These are phyloP conservation scores for Muntiacus reevesi DNA, from an alignment of 2,113 vertebrate species.

Conservation along the genomic window DNA sequence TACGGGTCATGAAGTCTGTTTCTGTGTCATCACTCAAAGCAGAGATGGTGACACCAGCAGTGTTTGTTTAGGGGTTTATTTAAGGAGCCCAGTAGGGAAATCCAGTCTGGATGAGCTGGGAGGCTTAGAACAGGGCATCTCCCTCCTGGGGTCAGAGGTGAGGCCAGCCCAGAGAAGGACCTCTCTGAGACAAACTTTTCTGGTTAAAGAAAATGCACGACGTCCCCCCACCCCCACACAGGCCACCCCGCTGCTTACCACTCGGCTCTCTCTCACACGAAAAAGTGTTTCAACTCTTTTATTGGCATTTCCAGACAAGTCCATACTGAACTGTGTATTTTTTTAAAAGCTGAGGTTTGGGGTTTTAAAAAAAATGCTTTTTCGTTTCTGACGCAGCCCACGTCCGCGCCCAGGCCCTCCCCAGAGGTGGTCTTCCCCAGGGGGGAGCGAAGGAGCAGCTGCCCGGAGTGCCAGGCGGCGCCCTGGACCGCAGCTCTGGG, in stretches of 20 bases:
- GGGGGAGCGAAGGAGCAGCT: fast-evolving
- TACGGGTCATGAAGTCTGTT: neutral
- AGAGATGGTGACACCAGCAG: neutral
- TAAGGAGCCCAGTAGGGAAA: neutral
- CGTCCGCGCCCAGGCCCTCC: neutral
- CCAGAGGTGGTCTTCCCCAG: neutral
- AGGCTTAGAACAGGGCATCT: fast-evolving
- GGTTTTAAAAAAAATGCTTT: neutral
- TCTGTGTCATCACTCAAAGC: neutral
- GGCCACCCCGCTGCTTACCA: fast-evolving
- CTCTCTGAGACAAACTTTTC: neutral
- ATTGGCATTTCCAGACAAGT: neutral
- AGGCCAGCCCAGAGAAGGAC: fast-evolving
- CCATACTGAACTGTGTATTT: neutral
- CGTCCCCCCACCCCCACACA: fast-evolving
- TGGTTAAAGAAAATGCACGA: no score
- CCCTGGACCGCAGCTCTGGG: neutral
- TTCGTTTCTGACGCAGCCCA: neutral
- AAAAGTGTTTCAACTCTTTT: neutral
- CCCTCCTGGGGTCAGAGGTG: neutral
- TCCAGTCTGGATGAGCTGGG: fast-evolving
- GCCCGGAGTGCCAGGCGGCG: neutral
- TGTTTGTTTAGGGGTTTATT: neutral
- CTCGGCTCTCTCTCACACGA: fast-evolving
- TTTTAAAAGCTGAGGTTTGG: neutral